Base-by-base conservation (phyloP, 2,797 vertebrate species). In the Odontamblyopus rebecca region DNA sequence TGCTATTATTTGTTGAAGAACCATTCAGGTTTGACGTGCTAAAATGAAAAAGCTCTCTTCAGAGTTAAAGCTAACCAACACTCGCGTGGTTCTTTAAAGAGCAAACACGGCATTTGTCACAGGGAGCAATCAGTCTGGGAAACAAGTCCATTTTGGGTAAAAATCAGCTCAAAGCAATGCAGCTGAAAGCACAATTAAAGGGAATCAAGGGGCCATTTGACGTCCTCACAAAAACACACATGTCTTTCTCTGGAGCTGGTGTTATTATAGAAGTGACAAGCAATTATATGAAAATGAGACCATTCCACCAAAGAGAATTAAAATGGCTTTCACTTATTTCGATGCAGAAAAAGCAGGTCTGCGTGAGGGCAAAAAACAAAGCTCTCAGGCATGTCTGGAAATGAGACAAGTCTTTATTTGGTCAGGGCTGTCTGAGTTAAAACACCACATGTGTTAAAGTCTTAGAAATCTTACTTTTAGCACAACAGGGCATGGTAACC, bases 191-290 rank as follows among this genome's bases (percentile, higher is more conserved):
- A 13, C 61, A 41, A 63, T 38, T 38, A 41, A 38, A 12, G 11
- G 8, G n/a, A 38, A 63, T n/a, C 19, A 5, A 41, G 35, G 61
- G 9, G 38, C 18, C 35, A 63, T 63, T 63, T 63, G 61, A 63
- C 12, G 32, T 44, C n/a, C 29, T 38, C 19, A 38, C 18, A 63
- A 41, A 63, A 63, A 41, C 18, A 63, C n/a, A 63, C 4, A 63
- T 5, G 35, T 41, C n/a, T 63, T 63, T 26, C 35, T 63, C 32
- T 23, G 61, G 32, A 63, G 61, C 35, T 15, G 15, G 61, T 41
- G 61, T 63, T 63, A 63, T 63, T 63, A 44, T 63, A 23, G 38
- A 63, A 44, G 61, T 63, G 61, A 63, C 61, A 63, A 63, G 61
- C 61, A 63, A 63, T 63, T 63, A 63, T 26, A 44, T 44, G 32